phyloP scores from a whole-genome alignment of 1,140 invertebrate species.

The Drosophila burlai region DNA sequence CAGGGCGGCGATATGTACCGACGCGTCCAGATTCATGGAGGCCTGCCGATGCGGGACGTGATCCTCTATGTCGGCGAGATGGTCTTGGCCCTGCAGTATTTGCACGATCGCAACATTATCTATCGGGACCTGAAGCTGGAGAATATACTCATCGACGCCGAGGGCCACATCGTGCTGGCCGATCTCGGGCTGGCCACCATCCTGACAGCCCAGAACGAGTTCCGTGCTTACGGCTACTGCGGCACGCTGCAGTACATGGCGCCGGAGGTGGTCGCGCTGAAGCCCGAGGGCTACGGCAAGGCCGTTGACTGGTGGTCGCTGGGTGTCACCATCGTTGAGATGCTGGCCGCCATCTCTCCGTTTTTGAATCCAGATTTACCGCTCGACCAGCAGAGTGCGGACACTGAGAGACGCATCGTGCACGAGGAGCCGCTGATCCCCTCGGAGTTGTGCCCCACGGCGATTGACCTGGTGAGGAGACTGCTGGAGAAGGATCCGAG shows the following conservation, averaged over 20 bases:
- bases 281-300: neutral
- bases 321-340: neutral
- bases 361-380: neutral
- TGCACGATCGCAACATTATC: neutral
- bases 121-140: neutral
- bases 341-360: neutral
- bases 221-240: accelerated
- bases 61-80: neutral
- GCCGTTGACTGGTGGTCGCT: neutral
- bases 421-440: neutral
- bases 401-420: neutral
- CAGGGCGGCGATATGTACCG: neutral
- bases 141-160: neutral
- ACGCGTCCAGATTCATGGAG: accelerated
- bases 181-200: neutral
- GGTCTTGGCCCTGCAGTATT: neutral
- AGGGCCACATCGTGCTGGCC: neutral
- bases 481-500: neutral
- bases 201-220: neutral
- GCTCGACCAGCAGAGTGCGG: accelerated
- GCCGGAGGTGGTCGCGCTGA: neutral
- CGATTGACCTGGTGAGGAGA: accelerated
- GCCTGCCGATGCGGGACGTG: neutral
- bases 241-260: neutral
- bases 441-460: accelerated